Percentiles rank a stretch among this genome's conserved stretches.
Conservation (phyloP, 2,113 vertebrate species). For the Psephotus haematonotus region DNA sequence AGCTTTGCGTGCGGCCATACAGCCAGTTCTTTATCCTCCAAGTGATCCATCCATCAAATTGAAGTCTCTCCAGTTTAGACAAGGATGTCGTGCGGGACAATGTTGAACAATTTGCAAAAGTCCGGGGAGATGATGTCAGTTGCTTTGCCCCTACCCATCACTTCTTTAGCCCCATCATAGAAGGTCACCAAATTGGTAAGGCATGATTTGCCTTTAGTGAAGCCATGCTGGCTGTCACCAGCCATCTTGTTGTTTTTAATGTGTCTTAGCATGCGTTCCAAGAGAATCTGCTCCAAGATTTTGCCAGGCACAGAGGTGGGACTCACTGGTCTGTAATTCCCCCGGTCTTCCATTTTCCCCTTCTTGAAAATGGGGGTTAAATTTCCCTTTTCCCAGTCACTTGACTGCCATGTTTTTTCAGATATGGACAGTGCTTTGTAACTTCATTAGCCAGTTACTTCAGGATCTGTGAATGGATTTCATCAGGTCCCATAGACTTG, state of each 20-base stretch:
- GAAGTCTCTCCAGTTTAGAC: no score
- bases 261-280: not conserved
- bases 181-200: not conserved
- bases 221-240: not conserved
- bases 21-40: no score
- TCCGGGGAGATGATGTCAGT: no score
- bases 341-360: not conserved
- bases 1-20: no score
- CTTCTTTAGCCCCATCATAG: not conserved
- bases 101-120: no score
- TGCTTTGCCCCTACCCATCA: not conserved
- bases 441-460: not conserved
- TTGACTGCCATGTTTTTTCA: not conserved
- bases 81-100: no score
- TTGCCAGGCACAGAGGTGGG: not conserved
- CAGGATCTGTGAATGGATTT: not conserved
- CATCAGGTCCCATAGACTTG: not conserved
- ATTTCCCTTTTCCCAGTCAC: not conserved
- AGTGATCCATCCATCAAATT: no score
- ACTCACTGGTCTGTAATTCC: not conserved
- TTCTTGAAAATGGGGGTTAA: not conserved
- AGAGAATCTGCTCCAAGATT: not conserved
- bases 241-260: not conserved
- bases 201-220: not conserved
- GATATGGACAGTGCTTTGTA: not conserved